Evolutionary conservation across 2,113 vertebrate species (phyloP), one percentile per base, ranked within the genome.

Genomic region (Antechinus stuartii): DNA sequence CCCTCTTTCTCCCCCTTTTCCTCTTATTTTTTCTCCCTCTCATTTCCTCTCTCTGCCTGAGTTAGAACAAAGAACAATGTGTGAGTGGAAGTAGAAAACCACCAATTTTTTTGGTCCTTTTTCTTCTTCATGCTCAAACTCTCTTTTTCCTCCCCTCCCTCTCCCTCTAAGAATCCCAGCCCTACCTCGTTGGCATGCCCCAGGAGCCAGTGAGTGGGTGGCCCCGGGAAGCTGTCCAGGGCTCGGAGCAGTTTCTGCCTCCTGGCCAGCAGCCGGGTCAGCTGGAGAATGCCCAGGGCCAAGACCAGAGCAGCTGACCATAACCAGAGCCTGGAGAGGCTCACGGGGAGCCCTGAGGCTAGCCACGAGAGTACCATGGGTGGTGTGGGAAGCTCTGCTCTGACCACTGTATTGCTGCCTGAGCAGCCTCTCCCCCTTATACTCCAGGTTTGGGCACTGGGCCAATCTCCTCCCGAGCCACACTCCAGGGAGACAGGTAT

Each of bases 161-260:
- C 68, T 23, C 5, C 8, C 68, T 35, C 30, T 68, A 14, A 47
- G 25, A 89, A 23, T 11, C 47, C 16, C 91, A 56, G 8, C 14
- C 97, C 22, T 98, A 99, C 99, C 98, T 99, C 98, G 0, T 95
- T 97, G 3, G 98, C 95, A 55, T 99, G 98, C 1, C 99, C 99
- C 0, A 98, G 97, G 4, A 99, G 97, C 99, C 99, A 99, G 93
- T 99, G 99, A 0, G 96, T 95, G 0, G 99, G 98, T 9, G 99
- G 98, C 0, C 99, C 99, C 8, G 99, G 98, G 91, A 99, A 99
- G 7, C 55, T 94, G 26, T 98, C 97, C 94, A 99, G 91, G 2
- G 97, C 98, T 30, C 95, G 95, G 90, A 98, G 94, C 94, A 99
- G 96, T 94, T 95, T 98, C 95, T 97, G 98, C 26, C 98, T 98